Evolutionary conservation across 2,797 vertebrate species (phyloP), one percentile per base, ranked within the genome.

Genomic region (Fratercula arctica): DNA sequence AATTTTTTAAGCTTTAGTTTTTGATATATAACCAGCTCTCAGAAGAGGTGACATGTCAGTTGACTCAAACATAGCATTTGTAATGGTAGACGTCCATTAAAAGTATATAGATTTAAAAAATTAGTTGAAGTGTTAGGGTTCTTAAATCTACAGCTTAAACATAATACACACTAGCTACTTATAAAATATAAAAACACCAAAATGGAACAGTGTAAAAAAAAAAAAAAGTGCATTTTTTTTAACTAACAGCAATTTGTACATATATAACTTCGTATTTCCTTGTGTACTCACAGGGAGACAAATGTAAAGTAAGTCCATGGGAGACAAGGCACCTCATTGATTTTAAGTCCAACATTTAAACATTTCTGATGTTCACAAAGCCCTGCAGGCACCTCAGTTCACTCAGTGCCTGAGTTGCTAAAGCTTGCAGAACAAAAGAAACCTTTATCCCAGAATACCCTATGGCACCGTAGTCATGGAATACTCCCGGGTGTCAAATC

Each of bases 1-100:
- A 64, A 31, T 33, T 83, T 87, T 87, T 70, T 50, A 93, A 70
- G 56, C 31, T 70, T 85, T 63, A 75, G 10, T n/a, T 92, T 83
- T 78, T 83, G n/a, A 72, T 26, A 51, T 33, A 54, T 23, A 68
- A 84, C 16, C 2, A 21, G 17, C 7, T 85, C 37, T 87, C 50
- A 86, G n/a, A 89, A 77, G 18, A 79, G 39, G 31, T 26, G 19
- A 74, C 29, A 53, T 33, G 18, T 6, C 16, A 85, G 14, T 24
- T 89, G 64, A 77, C 18, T 64, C 21, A 76, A 75, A 79, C 14
- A 31, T 10, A 57, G 37, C 10, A 69, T 59, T 79, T 82, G 7
- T 23, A 87, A 79, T 53, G 35, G 25, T 14, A 79, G 31, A 56
- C 4, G 1, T 35, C 46, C 41, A 64, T 21, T 72, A 16, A 16